Evolutionary conservation across 2,113 vertebrate genomes (phyloP).

Genomic region (Arvicanthis niloticus): DNA sequence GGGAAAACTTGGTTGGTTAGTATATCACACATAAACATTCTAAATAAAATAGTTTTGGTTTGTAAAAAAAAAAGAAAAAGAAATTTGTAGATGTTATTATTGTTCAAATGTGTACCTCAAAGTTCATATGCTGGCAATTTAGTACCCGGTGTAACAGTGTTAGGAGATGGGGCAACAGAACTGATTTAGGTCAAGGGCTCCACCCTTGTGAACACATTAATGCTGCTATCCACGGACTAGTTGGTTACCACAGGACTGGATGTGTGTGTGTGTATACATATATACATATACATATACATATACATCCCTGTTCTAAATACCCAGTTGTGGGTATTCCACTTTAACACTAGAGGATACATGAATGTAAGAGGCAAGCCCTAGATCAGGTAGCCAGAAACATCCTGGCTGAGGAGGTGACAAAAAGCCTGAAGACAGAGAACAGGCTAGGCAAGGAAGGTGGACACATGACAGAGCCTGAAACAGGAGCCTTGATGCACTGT

Average conservation of each 20-base stretch:
- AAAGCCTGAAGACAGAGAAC: neutral
- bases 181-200: neutral
- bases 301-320: too few species aligned
- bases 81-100: neutral
- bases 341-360: neutral
- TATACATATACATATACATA: too few species aligned
- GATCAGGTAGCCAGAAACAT: neutral
- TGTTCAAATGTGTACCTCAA: neutral
- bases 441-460: too few species aligned
- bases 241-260: neutral
- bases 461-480: neutral
- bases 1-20: slow-evolving; percentile 36
- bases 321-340: neutral
- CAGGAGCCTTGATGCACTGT: too few species aligned
- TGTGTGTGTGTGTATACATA: too few species aligned
- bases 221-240: neutral
- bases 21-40: slow-evolving; percentile 5
- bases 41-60: neutral
- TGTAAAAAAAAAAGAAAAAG: neutral
- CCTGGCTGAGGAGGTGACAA: neutral
- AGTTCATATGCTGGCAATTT: neutral
- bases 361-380: neutral
- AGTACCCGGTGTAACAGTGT: too few species aligned
- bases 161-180: neutral
- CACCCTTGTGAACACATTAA: neutral